Base-by-base conservation (phyloP, 2,888 invertebrate genomes). In the Macrophya alboannulata region DNA sequence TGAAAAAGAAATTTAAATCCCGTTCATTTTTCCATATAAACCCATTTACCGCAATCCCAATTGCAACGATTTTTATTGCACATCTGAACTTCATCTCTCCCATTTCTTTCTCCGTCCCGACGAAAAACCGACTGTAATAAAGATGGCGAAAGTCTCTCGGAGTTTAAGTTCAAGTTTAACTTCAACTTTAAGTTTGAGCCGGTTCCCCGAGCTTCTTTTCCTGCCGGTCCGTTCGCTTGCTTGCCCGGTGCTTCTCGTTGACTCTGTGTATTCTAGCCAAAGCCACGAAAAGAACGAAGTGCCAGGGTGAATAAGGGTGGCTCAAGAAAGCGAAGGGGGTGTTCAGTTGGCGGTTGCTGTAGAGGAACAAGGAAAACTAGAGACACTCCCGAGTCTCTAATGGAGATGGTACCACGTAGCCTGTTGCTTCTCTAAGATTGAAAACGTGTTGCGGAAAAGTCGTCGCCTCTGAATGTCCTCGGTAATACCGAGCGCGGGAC, bases 401-500 rank as follows among this genome's bases (percentile, higher is more conserved):
- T 90, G 88, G 90, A 90, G 89, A 88, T 86, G 88, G 88, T 86
- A 87, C 88, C 68, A 86, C 87, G 71, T 87, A 86, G 91, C 91
- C 92, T 90, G 91, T 90, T 90, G 91, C 92, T 87, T 89, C 88
- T 59, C 85, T 86, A 84, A 87, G 83, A 83, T 83, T 83, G 83
- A 83, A 83, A 83, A 83, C 83, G 83, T 83, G 83, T 83, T 83
- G 83, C 31, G 71, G 68, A 83, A 71, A 71, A 83, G 68, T 68
- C 83, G 17, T 31, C 21, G 62, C 21, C 65, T 43, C 48, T n/a
- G 9, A 37, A 51, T 51, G 3, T 51, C 17, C 51, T 40, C 37
- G 68, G 17, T 71, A 71, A 71, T n/a, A n/a, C 72, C 72, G 43
- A 31, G 31, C 31, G 1, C 43, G 72, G 40, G 45, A 37, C 68